These are phyloP conservation scores for Ophiothrix spiculata DNA, from an alignment of 35 echinoderm and acorn worm genomes.

Conservation along the genomic window DNA sequence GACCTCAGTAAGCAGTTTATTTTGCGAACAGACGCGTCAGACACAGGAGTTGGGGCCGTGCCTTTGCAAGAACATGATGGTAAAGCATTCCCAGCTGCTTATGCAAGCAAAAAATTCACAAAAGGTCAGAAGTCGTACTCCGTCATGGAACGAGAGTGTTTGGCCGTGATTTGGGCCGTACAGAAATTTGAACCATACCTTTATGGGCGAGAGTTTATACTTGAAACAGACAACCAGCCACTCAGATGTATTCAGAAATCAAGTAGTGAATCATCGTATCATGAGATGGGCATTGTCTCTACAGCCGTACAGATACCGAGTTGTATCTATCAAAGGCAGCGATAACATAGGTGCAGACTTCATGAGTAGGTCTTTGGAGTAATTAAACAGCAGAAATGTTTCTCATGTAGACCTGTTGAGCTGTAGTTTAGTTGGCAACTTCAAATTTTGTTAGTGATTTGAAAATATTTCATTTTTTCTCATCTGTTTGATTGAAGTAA, in stretches of 20 bases:
- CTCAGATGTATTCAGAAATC: conserved; percentile 18
- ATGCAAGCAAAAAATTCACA: conserved; percentile 51
- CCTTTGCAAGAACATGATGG: conserved; percentile 34
- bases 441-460: no score
- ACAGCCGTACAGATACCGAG: conserved; percentile 12
- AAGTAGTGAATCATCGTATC: conserved; percentile 22
- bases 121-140: conserved; percentile 32
- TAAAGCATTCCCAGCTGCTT: conserved; percentile 22
- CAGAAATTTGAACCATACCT: conserved; percentile 34
- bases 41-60: conserved; percentile 49
- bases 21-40: conserved; percentile 52
- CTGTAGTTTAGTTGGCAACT: no score
- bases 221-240: conserved; percentile 45
- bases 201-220: conserved; percentile 37
- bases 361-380: conserved; percentile 43
- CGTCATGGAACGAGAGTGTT: conserved; percentile 46
- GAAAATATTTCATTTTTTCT: no score
- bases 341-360: conserved; percentile 55
- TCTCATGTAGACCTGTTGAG: no score
- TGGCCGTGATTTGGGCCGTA: conserved; percentile 46
- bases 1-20: conserved; percentile 36
- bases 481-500: no score
- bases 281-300: conserved; percentile 57
- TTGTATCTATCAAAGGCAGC: conserved; percentile 33
- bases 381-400: no score